These are phyloP conservation scores for Sparus aurata DNA, from an alignment of 2,797 vertebrate species.

Conservation along the genomic window DNA sequence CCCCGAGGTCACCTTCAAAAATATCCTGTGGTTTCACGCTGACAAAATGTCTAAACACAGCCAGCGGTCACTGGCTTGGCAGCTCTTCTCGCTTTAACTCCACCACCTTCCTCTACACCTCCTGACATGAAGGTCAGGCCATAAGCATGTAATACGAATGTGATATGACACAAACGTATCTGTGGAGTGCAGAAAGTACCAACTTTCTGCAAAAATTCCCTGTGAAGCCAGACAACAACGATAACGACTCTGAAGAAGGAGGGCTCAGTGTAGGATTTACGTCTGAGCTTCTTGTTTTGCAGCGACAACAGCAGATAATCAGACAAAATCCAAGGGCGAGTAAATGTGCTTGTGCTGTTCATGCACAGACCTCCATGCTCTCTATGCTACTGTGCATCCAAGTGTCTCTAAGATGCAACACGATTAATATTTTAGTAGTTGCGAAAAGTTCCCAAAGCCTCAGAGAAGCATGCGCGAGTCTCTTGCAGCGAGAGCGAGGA, in stretches of 20 bases:
- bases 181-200: no score
- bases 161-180: no score
- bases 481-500: not conserved
- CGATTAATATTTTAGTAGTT: not conserved
- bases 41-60: no score
- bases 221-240: not conserved
- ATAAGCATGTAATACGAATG: no score
- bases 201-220: not conserved
- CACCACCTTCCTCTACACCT: no score
- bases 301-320: not conserved
- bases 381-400: constrained; percentile 5
- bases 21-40: no score
- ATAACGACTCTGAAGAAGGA: not conserved
- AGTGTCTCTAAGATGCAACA: constrained; percentile 4
- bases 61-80: no score
- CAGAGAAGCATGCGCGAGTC: not conserved
- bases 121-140: no score
- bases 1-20: no score
- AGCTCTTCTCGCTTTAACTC: no score
- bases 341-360: not conserved
- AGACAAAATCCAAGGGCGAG: not conserved
- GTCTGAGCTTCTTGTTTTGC: not conserved
- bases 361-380: not conserved
- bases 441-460: not conserved
- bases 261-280: not conserved